Percentiles rank a stretch among this genome's conserved stretches.
Evolutionary conservation across 2,888 invertebrate species (phyloP).

Genomic region (Agriotes lineatus): DNA sequence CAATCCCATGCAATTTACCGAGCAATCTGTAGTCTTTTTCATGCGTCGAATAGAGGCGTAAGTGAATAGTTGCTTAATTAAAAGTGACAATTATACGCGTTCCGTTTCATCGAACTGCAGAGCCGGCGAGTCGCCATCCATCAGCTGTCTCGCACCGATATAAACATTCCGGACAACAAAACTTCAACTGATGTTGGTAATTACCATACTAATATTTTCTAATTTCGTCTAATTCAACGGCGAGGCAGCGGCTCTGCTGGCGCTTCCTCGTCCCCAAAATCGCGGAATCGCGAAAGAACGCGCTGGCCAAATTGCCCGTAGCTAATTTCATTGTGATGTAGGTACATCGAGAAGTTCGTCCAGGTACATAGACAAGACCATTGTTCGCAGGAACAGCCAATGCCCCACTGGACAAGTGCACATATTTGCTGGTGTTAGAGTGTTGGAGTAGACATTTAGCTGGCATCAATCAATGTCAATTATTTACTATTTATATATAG

Average conservation of each 20-base stretch:
- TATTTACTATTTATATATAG: slow-evolving; percentile 53
- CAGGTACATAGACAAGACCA: slow-evolving; percentile 14
- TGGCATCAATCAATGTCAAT: slow-evolving; percentile 54
- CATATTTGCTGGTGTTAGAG: slow-evolving; percentile 47
- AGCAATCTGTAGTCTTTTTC: slow-evolving; percentile 32
- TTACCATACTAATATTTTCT: slow-evolving; percentile 29
- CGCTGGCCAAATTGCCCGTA: slow-evolving; percentile 22
- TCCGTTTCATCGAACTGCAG: slow-evolving; percentile 6
- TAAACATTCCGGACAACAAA: slow-evolving; percentile 27
- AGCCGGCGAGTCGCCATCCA: slow-evolving; percentile 22
- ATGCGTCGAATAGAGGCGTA: slow-evolving; percentile 21
- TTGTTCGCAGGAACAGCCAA: not conserved
- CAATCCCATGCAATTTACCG: slow-evolving; percentile 35
- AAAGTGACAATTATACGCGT: slow-evolving; percentile 33
- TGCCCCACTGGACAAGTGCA: slow-evolving; percentile 41
- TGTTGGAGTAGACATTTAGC: slow-evolving; percentile 49
- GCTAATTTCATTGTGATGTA: slow-evolving; percentile 46
- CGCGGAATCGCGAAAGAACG: slow-evolving; percentile 6
- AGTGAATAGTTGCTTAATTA: slow-evolving; percentile 39
- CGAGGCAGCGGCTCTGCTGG: slow-evolving; percentile 4
- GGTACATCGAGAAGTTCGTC: slow-evolving; percentile 32
- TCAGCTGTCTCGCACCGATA: slow-evolving; percentile 12
- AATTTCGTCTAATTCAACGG: slow-evolving; percentile 24
- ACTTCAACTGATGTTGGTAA: slow-evolving; percentile 19
- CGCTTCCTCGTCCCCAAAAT: slow-evolving; percentile 13